Evolutionary conservation across 2,888 invertebrate species (phyloP), one percentile per base, ranked within the genome.

Genomic region (Belgica antarctica): DNA sequence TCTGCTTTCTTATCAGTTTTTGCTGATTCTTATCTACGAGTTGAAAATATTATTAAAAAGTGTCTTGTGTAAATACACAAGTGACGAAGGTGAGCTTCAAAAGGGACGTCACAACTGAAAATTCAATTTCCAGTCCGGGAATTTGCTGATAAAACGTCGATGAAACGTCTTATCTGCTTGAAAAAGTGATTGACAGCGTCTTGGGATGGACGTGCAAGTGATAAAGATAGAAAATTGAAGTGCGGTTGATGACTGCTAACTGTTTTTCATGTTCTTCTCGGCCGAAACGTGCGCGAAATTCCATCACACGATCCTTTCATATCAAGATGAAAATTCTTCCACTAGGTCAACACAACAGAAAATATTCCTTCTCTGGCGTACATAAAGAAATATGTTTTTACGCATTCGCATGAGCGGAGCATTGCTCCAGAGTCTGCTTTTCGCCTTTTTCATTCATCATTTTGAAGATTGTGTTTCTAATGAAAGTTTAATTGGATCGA

Each of bases 381-480:
- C 47, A 27, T 25, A 65, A 15, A 28, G n/a, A 24, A 15, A 2
- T 31, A 62, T 25, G 15, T 46, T 57, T 68, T 27, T 68, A 68
- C 68, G 68, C 68, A 68, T 68, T 34, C 68, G 68, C 68, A 57
- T 57, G 34, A 68, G n/a, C n/a, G n/a, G 68, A 68, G 68, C 68
- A 68, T 28, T 68, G 68, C 68, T 68, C 65, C 15, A 7, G 28
- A 62, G 27, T 61, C 28, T 62, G 10, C 17, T 62, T 15, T 62
- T 15, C 31, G 17, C 15, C 36, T 34, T 68, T 68, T 68, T 68
- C 68, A 68, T 68, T 68, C 68, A 68, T 68, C 68, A 68, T 52
- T 57, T 68, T 31, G 57, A 34, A 28, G 31, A 25, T 17, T 28
- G 24, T 68, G 46, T 34, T 28, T 34, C 17, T 41, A 57, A 52